Conservation (phyloP, 2,113 vertebrate genomes). For the Apaloderma vittatum region DNA sequence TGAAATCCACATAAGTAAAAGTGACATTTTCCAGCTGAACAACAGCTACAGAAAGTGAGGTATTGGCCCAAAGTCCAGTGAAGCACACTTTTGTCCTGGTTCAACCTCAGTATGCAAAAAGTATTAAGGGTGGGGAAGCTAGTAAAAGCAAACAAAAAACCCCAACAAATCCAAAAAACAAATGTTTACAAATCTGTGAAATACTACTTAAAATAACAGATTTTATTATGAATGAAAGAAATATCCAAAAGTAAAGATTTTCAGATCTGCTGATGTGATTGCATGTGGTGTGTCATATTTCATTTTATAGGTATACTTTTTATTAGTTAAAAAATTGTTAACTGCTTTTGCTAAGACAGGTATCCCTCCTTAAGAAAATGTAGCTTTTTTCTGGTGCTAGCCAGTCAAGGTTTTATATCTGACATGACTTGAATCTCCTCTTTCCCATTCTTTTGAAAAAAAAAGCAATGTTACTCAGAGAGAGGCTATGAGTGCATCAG, state of each 20-base stretch:
- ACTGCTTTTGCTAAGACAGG: neutral
- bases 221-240: neutral
- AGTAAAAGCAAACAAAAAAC: neutral
- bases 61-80: neutral
- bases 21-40: neutral
- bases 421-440: neutral
- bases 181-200: neutral
- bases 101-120: neutral
- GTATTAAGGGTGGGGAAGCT: neutral
- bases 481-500: neutral
- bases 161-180: neutral
- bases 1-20: neutral
- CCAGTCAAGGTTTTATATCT: neutral
- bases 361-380: neutral
- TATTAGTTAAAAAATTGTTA: neutral
- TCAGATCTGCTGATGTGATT: neutral
- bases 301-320: neutral
- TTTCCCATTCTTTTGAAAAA: neutral
- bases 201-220: neutral
- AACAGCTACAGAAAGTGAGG: neutral
- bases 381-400: neutral
- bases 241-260: neutral
- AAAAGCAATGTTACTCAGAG: neutral
- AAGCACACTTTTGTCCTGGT: neutral
- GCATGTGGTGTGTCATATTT: fast-evolving